Base-by-base conservation (phyloP, 2,797 vertebrate species). In the Helicolenus hilgendorfi region DNA sequence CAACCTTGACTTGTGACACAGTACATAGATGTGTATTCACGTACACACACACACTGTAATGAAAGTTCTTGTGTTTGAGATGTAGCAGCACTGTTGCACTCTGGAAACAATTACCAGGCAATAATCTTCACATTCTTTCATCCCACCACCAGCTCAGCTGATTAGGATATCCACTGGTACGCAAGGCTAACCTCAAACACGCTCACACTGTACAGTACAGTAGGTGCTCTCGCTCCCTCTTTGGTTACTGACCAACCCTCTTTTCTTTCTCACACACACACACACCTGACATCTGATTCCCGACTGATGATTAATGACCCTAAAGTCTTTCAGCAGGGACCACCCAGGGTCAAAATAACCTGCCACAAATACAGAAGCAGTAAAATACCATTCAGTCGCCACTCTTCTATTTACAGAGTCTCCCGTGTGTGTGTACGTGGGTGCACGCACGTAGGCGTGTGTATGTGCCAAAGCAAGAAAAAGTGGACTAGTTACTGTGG, bases 51-150 rank as follows among this genome's bases (percentile, higher is more conserved):
- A 76, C 41, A 41, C 13, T 67, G 53, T 36, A 80, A 22, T 85
- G 60, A 3, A 80, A 55, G 63, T 68, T 83, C 79, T 26, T 60
- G 33, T 73, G 59, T 84, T 86, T 86, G 84, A 92, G 84, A 91
- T 89, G 77, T 69, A 84, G 88, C 77, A 91, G 86, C 76, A n/a
- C 81, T 80, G 63, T 92, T 91, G 81, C 88, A 82, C 91, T 96
- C 95, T 96, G 95, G 96, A 97, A 96, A 92, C 94, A 96, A 95
- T 96, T 95, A 95, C 87, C 70, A 87, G 77, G 86, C 87, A 94
- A 92, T 96, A 93, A 96, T 95, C 93, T 91, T 91, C 88, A 92
- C 93, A 96, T 96, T 96, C 94, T 96, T 94, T 96, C 91, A 96
- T 94, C 89, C 92, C 88, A 79, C 90, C 89, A 94, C 83, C 91